Base-by-base conservation (phyloP, 1,140 invertebrate genomes). In the Drosophila suzukii region DNA sequence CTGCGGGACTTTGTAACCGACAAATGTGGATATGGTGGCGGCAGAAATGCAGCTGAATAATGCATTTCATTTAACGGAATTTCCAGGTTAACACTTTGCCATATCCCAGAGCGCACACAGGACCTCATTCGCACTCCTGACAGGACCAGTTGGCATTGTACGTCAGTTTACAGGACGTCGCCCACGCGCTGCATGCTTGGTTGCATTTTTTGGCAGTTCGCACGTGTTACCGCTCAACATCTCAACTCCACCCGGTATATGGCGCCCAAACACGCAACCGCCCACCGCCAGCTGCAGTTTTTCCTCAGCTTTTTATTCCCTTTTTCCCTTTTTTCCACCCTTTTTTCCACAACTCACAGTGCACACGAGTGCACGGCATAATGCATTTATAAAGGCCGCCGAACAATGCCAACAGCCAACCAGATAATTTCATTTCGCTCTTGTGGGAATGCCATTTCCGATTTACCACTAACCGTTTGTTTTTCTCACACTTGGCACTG, bases 341-440 rank as follows among this genome's bases (percentile, higher is more conserved):
- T 8, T 44, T 44, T 43, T 41, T 27, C 11, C 4, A n/a, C 43
- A 44, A 41, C 50, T 74, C 34, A 44, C 30, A 17, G 50, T 75
- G 80, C 81, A 62, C 60, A 80, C 57, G 77, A 77, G 81, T 85
- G 73, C 81, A 55, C 63, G 79, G 65, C 82, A 85, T 83, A 85
- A 85, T 81, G 82, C 82, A 85, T 86, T 85, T 86, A 71, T 75
- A 53, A 85, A 81, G 78, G 81, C 63, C 82, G 70, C 59, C 71
- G 67, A 77, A 78, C 62, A 81, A 77, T 85, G 81, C 81, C 57
- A 59, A 58, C 30, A 63, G 66, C 59, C 66, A 71, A 63, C 71
- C 75, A 67, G 67, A 85, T 86, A 78, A 78, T 85, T 78, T 85
- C 58, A 50, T 62, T 65, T 58, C 58, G 49, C 44, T 24, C 41